Evolutionary conservation across 2,888 invertebrate species (phyloP), one percentile per base, ranked within the genome.

Genomic region (Tanaodytes sp.): DNA sequence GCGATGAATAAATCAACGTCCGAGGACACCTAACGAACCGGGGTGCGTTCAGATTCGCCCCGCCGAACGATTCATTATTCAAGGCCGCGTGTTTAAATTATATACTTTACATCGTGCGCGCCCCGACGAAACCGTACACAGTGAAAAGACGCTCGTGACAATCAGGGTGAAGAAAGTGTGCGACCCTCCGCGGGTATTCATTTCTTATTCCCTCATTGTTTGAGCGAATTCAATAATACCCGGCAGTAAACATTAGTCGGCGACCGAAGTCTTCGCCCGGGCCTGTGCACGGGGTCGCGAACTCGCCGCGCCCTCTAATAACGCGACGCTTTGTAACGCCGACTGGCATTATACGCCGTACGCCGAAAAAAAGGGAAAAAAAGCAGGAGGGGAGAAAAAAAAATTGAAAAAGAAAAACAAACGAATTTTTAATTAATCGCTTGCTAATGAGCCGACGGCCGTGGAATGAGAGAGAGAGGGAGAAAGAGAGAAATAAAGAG

Each of bases 401-500:
- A 77, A n/a, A n/a, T n/a, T n/a, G n/a, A n/a, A n/a, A n/a, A n/a
- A n/a, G n/a, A n/a, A n/a, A n/a, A n/a, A n/a, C 78, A 76, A 79
- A 76, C 76, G 76, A 78, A 77, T 82, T 80, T 82, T 81, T 80
- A 81, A 82, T 82, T 81, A 82, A 82, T 82, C 79, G 77, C 79
- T 75, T 71, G 80, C 80, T 83, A 82, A 83, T 81, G 82, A 82
- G 79, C 77, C n/a, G n/a, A n/a, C n/a, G n/a, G n/a, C n/a, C n/a
- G n/a, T n/a, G n/a, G n/a, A n/a, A n/a, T n/a, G n/a, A n/a, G n/a
- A n/a, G 27, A 27, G 9, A 27, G 9, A 27, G 27, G 9, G 9
- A 27, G 9, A 27, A 27, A 4, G 27, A 27, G 5, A 27, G 27
- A 9, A 27, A 9, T 27, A 27, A 27, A 9, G 5, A 27, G 9